Base-by-base conservation (phyloP, 2,113 vertebrate genomes). In the Hyperoodon ampullatus region DNA sequence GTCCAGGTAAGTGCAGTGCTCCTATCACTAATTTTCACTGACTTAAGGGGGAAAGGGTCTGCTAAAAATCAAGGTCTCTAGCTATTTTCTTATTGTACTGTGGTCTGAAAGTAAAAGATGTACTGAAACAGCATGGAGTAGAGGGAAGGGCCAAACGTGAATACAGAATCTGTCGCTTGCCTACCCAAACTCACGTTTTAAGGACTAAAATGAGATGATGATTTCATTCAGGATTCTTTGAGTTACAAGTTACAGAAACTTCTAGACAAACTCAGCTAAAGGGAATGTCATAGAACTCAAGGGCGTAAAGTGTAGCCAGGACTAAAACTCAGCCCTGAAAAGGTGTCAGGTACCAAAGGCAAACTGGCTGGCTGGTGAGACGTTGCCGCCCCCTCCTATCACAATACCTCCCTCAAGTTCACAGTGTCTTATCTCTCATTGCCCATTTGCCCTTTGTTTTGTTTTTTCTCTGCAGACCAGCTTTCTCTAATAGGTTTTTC, bases 1-100 rank as follows among this genome's bases (percentile, higher is more conserved):
- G 99, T 99, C 77, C 99, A 99, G 99, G 99, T 99, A 98, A 99
- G 98, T 60, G 8, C 50, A 47, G 1, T 91, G 28, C 35, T 66
- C 18, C 15, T 58, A 5, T 39, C 12, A 7, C 19, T 55, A 50
- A 44, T 33, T 91, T 87, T 55, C 30, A 65, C 18, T 91, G 30
- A 50, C 24, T 80, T 61, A 50, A 89, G 71, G 68, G 74, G 28
- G 50, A 66, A 63, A 16, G 6, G 18, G 8, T n/a, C 53, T 85
- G 23, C 58, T 87, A 35, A 93, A 94, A 83, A 44, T 53, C 55
- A 88, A n/a, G 55, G 21, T 55, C 35, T 86, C 61, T 44, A 68
- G 13, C 78, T 58, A 1, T 55, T 13, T 92, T 84, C 11, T 97
- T 30, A 55, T 26, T 74, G 14, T 78, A 11, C 26, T 61, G 4